phyloP scores from a whole-genome alignment of 1,140 invertebrate genomes.

The Tetramorium parvispinum region DNA sequence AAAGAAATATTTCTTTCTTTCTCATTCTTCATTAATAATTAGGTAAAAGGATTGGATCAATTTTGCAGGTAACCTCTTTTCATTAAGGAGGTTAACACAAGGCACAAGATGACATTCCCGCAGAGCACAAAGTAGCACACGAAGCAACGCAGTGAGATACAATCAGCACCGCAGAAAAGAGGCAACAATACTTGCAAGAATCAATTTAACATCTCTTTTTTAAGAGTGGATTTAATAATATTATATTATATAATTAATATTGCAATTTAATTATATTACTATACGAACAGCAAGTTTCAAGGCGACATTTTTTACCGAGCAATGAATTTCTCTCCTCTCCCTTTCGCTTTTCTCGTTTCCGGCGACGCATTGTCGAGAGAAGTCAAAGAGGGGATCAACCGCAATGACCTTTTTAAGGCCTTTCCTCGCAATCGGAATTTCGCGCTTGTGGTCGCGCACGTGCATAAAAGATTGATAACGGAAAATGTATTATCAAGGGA shows the following conservation, averaged over 20 bases:
- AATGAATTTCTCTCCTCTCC: conserved; percentile 10
- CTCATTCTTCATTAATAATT: too few relatives aligned
- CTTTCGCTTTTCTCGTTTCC: conserved; percentile 46
- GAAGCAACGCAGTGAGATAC: too few relatives aligned
- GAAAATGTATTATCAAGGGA: neutral
- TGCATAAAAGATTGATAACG: neutral
- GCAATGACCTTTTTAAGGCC: conserved; percentile 25
- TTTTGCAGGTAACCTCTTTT: too few relatives aligned
- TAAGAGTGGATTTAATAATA: neutral
- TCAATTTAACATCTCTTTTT: too few relatives aligned
- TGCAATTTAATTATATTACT: neutral
- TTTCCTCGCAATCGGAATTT: conserved; percentile 36
- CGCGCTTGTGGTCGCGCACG: neutral
- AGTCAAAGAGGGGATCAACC: conserved; percentile 7
- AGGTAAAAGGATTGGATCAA: too few relatives aligned
- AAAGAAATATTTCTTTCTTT: too few relatives aligned
- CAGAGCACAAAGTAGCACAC: too few relatives aligned
- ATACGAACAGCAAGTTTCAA: neutral
- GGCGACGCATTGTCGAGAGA: conserved; percentile 37
- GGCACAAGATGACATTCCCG: too few relatives aligned
- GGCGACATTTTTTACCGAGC: conserved; percentile 1
- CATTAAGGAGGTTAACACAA: too few relatives aligned
- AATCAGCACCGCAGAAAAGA: too few relatives aligned
- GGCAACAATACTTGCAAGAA: too few relatives aligned
- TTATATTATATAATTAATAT: conserved; percentile 2